Conservation (phyloP, 2,797 vertebrate species). For the Anas acuta region DNA sequence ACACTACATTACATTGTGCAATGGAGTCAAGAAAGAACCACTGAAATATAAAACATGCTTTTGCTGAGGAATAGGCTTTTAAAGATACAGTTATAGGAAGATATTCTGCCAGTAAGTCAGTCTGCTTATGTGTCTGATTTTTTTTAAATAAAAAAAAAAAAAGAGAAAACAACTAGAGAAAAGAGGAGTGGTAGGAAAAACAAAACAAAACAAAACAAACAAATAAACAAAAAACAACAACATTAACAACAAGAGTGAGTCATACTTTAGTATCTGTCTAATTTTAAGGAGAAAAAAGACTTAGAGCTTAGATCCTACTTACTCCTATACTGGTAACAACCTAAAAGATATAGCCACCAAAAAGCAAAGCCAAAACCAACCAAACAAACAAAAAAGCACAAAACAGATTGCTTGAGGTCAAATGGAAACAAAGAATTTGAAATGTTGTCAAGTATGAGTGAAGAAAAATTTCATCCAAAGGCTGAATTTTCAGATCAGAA, state of each 20-base stretch:
- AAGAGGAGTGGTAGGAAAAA: neutral
- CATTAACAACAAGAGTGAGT: neutral
- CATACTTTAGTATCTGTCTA: neutral
- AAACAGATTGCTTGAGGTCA: neutral
- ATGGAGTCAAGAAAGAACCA: neutral
- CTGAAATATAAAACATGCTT: neutral
- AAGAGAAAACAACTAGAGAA: neutral
- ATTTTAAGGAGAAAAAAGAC: neutral
- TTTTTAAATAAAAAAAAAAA: neutral
- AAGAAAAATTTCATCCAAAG: neutral
- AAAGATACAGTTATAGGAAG: neutral
- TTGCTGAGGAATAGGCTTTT: neutral
- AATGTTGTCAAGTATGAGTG: neutral
- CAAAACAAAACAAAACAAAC: neutral
- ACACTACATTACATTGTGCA: neutral
- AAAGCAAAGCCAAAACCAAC: too few relatives aligned
- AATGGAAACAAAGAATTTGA: neutral
- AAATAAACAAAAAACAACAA: too few relatives aligned
- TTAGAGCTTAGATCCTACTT: neutral
- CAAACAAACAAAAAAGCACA: neutral
- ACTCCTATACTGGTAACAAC: neutral
- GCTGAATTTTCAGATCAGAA: neutral
- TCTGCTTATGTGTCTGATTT: neutral
- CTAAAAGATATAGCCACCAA: neutral
- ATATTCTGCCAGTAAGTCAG: neutral